These are phyloP conservation scores for Homalodisca vitripennis DNA, from an alignment of 1,140 invertebrate species.

Conservation along the genomic window DNA sequence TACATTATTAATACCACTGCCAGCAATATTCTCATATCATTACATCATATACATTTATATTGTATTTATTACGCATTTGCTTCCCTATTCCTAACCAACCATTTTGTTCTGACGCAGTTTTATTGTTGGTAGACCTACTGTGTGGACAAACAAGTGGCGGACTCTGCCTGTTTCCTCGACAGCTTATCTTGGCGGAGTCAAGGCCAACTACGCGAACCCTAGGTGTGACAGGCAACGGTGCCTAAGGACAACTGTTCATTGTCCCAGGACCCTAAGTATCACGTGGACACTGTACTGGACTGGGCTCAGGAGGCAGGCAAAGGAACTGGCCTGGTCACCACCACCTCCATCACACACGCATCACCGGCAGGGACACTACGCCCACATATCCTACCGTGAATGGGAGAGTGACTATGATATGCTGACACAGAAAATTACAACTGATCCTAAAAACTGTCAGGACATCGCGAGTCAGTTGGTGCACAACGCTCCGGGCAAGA, in stretches of 20 bases:
- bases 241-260: slow-evolving; percentile 57
- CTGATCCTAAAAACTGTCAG: slow-evolving; percentile 43
- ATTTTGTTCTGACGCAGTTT: no score
- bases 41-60: neutral
- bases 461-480: slow-evolving; percentile 54
- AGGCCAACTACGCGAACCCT: slow-evolving; percentile 72
- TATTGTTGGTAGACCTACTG: slow-evolving; percentile 72
- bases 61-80: neutral
- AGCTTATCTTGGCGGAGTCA: slow-evolving; percentile 79
- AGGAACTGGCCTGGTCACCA: slow-evolving; percentile 26
- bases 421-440: neutral
- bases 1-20: neutral
- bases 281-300: slow-evolving; percentile 53
- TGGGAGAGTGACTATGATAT: slow-evolving; percentile 51
- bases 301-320: slow-evolving; percentile 63
- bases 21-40: neutral
- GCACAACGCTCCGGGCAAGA: slow-evolving; percentile 48
- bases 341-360: slow-evolving; percentile 56
- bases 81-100: no score
- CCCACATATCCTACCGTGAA: slow-evolving; percentile 50
- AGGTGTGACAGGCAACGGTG: slow-evolving; percentile 68
- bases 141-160: slow-evolving; percentile 75
- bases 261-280: slow-evolving; percentile 46
- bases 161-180: slow-evolving; percentile 82
- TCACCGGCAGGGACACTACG: slow-evolving; percentile 60